Conservation (phyloP, 1,140 invertebrate species). For the Anadara kagoshimensis region DNA sequence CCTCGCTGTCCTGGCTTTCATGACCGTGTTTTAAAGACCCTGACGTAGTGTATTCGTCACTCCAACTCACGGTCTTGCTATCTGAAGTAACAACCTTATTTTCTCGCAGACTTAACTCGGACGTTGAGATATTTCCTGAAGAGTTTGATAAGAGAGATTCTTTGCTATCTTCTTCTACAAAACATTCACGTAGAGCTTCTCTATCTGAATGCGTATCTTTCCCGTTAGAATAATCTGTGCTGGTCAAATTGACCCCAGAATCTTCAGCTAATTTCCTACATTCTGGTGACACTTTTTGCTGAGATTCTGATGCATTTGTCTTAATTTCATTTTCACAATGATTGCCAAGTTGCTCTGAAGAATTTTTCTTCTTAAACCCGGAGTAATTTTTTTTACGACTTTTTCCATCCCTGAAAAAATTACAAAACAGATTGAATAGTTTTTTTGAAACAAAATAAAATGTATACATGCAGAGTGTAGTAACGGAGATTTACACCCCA, state of each 20-base stretch:
- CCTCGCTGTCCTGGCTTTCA: conserved; percentile 34
- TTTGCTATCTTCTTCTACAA: no score
- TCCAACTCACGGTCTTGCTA: conserved; percentile 40
- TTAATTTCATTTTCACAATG: no score
- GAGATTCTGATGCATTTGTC: no score
- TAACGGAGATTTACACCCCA: no score
- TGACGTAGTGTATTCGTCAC: conserved; percentile 18
- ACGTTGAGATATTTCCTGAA: no score
- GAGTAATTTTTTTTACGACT: conserved; percentile 2
- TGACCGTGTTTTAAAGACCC: not conserved
- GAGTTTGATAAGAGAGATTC: no score
- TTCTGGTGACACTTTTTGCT: no score
- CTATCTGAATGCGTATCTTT: not conserved
- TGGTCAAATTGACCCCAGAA: conserved; percentile 1
- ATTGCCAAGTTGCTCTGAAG: no score
- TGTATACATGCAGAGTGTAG: no score
- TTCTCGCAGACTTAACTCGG: not conserved
- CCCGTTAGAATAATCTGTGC: conserved; percentile 5
- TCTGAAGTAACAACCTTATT: conserved; percentile 19
- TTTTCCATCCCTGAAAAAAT: conserved; percentile 11
- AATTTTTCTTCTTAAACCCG: no score
- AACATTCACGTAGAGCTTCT: no score
- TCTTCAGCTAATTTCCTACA: not conserved
- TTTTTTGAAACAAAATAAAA: no score
- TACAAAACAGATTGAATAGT: not conserved